phyloP scores from a whole-genome alignment of 2,888 invertebrate genomes.

The Theodoxus fluviatilis region DNA sequence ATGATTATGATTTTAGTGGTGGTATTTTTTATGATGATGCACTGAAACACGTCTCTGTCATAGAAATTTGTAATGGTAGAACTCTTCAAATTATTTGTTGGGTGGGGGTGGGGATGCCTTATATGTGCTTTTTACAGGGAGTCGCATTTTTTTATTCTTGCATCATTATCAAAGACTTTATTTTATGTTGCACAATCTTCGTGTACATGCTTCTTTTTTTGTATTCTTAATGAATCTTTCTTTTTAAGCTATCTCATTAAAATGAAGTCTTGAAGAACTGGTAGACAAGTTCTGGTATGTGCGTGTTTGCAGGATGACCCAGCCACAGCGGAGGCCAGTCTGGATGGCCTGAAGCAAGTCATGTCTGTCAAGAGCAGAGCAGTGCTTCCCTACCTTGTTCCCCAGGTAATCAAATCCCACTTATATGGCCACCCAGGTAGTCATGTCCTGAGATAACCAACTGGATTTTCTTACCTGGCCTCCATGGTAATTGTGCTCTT shows the following conservation, averaged over 20 bases:
- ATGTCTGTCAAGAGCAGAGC: slow-evolving; percentile 96
- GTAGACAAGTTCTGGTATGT: too few species aligned
- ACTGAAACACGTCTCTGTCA: neutral
- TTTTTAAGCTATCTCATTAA: neutral
- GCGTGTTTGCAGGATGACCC: slow-evolving; percentile 73
- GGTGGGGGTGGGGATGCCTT: too few species aligned
- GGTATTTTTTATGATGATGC: neutral
- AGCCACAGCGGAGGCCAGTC: slow-evolving; percentile 82
- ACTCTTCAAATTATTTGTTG: too few species aligned
- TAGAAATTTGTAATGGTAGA: too few species aligned
- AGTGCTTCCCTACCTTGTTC: slow-evolving; percentile 94
- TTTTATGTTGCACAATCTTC: neutral
- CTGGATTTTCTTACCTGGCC: too few species aligned
- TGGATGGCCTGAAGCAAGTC: slow-evolving; percentile 95
- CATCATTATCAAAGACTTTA: neutral
- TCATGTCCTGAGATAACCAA: too few species aligned
- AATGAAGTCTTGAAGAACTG: neutral
- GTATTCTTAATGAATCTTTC: neutral
- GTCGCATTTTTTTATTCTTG: neutral
- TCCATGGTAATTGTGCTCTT: too few species aligned
- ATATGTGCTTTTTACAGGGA: too few species aligned
- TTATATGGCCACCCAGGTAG: too few species aligned
- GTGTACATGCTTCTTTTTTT: neutral
- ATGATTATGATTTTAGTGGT: neutral
- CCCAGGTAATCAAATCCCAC: slow-evolving; percentile 71